phyloP scores from a whole-genome alignment of 1,140 invertebrate species.

The Aethina tumida region DNA sequence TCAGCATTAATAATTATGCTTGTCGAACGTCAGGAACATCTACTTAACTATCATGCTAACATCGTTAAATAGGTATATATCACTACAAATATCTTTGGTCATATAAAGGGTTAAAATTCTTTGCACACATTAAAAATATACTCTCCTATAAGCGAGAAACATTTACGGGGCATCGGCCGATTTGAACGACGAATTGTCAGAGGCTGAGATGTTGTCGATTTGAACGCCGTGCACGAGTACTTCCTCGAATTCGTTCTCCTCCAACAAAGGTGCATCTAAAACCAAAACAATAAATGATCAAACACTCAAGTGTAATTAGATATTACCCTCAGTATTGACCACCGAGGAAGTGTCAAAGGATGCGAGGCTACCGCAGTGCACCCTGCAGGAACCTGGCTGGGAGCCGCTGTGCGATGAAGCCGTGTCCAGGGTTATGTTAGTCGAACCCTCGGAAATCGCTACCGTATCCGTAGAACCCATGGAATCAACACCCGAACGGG shows the following conservation, averaged over 20 bases:
- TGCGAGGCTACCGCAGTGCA: conserved; percentile 39
- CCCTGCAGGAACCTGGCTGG: conserved; percentile 39
- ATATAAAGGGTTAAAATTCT: too few relatives aligned
- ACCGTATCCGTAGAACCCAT: conserved; percentile 42
- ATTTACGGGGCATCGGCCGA: too few relatives aligned
- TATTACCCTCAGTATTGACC: conserved; percentile 40
- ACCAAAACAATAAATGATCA: background rate
- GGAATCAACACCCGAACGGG: conserved; percentile 31
- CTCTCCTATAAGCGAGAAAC: too few relatives aligned
- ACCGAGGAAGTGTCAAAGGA: conserved; percentile 42
- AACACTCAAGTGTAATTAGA: background rate
- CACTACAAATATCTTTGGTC: too few relatives aligned
- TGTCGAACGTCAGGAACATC: too few relatives aligned
- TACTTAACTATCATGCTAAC: too few relatives aligned
- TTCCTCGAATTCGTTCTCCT: conserved; percentile 35
- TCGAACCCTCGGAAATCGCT: conserved; percentile 37
- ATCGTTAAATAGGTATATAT: too few relatives aligned
- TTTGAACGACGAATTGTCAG: conserved; percentile 29
- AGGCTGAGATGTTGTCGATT: conserved; percentile 27
- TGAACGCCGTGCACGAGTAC: conserved; percentile 22
- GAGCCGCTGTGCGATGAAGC: conserved; percentile 38
- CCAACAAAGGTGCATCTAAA: conserved; percentile 33
- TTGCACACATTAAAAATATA: too few relatives aligned
- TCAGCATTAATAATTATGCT: too few relatives aligned
- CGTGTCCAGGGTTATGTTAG: conserved; percentile 40